Percentiles rank a stretch among this genome's conserved stretches.
Evolutionary conservation across 2,888 invertebrate genomes (phyloP).

Genomic region (Ptychoptera contaminata): DNA sequence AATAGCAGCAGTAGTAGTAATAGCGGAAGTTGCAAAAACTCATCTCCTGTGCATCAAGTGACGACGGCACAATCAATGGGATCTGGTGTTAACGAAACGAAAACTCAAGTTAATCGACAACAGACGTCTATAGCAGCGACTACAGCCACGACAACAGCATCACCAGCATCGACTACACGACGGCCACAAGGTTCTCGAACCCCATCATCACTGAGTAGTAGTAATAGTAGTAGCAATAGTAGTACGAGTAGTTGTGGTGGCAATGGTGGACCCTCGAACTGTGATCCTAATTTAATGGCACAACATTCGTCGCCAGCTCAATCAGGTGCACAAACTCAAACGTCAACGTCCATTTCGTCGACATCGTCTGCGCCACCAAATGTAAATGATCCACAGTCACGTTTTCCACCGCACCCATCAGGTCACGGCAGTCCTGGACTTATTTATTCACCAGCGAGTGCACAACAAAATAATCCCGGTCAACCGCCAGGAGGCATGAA

Average conservation of each 20-base stretch:
- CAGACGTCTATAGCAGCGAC: slow-evolving; percentile 34
- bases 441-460: slow-evolving; percentile 31
- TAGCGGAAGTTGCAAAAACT: not conserved
- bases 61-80: no score
- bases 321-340: slow-evolving; percentile 21
- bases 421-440: slow-evolving; percentile 21
- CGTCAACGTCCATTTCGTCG: slow-evolving; percentile 13
- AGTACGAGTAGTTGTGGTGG: slow-evolving; percentile 36
- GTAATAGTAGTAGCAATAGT: slow-evolving; percentile 25
- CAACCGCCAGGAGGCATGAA: slow-evolving; percentile 15
- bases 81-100: no score
- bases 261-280: not conserved
- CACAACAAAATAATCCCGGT: slow-evolving; percentile 29
- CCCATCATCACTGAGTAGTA: slow-evolving; percentile 18
- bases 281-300: slow-evolving; percentile 15
- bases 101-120: slow-evolving; percentile 16
- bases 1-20: no score
- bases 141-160: slow-evolving; percentile 14
- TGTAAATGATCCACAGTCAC: not conserved
- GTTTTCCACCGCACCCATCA: slow-evolving; percentile 16
- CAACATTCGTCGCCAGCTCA: slow-evolving; percentile 25
- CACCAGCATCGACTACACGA: no score
- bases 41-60: slow-evolving; percentile 27
- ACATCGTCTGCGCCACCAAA: not conserved
- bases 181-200: slow-evolving; percentile 24